Evolutionary conservation across 2,888 invertebrate species (phyloP), one percentile per base, ranked within the genome.

Genomic region (Lasius platythorax): DNA sequence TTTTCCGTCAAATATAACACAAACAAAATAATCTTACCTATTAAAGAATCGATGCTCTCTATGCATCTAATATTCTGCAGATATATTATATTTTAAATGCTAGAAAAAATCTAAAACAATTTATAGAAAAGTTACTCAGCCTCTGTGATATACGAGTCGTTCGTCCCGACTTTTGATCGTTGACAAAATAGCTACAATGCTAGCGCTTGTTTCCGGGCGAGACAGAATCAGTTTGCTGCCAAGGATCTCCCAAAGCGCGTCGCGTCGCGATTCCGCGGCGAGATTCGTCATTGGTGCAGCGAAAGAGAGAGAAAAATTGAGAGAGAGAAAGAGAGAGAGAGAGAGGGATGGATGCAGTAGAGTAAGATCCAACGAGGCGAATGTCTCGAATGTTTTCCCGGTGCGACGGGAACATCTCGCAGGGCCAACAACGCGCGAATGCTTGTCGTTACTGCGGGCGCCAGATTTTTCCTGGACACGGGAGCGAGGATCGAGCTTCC

Each of bases 381-480:
- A 43, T 95, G 94, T 67, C 87, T 87, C 70, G 84, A 88, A 23
- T 87, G 91, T n/a, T 88, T 88, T 30, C 83, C 88, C 43, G 83
- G 87, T 86, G 40, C 73, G 28, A 72, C 93, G 1, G 94, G 95
- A 87, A 95, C 94, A 8, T 87, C 93, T 28, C 90, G 89, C 76
- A 18, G 89, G 92, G 3, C 92, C 94, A 61, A 66, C 86, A 85
- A 15, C 86, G 87, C 5, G 87, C 5, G 87, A 91, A n/a, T 53
- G 28, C 30, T 53, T 50, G 79, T 79, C 74, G 11, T 23, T 58
- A 30, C 70, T 82, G n/a, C 50, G 50, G 90, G 91, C 72, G 90
- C 90, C 37, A 92, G 92, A n/a, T 95, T 92, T 89, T 95, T 91
- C 86, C 84, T 95, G 75, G 93, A 94, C 63, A 94, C 95, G 5